Conservation (phyloP, 2,888 invertebrate species). For the Drosophila demipolita region DNA sequence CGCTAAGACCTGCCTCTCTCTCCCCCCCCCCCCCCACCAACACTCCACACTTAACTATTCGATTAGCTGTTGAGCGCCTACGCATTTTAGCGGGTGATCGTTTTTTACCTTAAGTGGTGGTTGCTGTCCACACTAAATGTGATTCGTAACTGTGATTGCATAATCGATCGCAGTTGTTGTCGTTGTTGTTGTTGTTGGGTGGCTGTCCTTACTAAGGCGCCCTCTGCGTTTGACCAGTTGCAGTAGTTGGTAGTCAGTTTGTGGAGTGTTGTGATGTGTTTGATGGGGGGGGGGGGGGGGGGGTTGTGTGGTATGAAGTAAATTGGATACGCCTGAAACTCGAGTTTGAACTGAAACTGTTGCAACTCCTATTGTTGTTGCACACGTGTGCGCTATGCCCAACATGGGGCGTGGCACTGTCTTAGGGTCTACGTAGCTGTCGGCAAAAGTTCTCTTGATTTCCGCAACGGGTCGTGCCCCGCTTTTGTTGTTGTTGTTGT, state of each 20-base stretch:
- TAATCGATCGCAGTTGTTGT: constrained; percentile 9
- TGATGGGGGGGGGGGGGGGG: not conserved
- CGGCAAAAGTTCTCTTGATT: constrained; percentile 22
- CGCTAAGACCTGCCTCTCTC: constrained; percentile 13
- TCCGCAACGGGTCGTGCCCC: constrained; percentile 32
- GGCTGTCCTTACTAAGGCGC: constrained; percentile 28
- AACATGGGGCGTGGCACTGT: constrained; percentile 19
- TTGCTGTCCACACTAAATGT: constrained; percentile 40
- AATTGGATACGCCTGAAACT: constrained; percentile 4
- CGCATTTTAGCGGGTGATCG: constrained; percentile 16
- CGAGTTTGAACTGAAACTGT: not conserved
- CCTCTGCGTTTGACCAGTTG: constrained; percentile 37
- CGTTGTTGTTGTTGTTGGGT: constrained; percentile 6
- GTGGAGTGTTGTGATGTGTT: not conserved
- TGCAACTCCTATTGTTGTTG: not conserved
- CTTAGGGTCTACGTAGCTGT: not conserved
- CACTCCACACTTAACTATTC: not conserved
- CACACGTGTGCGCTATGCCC: constrained; percentile 9
- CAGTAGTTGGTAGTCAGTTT: not conserved
- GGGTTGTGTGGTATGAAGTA: not conserved
- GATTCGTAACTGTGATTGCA: constrained; percentile 27
- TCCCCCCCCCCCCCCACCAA: not conserved
- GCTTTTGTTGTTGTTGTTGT: constrained; percentile 14
- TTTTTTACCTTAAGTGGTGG: constrained; percentile 41
- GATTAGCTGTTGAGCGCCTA: constrained; percentile 25